A percentile compares a stretch with the other conserved stretches of the same genome.
Evolutionary conservation across 2,888 invertebrate genomes (phyloP).

Genomic region (Epinotia ramella): DNA sequence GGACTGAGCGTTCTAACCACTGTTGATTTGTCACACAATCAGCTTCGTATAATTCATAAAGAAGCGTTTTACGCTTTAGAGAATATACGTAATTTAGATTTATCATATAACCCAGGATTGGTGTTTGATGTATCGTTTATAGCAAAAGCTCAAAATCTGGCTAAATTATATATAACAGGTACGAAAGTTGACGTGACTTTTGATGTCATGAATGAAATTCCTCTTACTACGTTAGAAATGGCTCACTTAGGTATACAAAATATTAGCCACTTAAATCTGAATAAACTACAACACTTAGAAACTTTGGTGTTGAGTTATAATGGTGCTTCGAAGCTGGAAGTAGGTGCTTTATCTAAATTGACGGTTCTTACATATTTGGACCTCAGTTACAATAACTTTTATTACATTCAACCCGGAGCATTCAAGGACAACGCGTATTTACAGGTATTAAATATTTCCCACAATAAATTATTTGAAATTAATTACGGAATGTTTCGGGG

Average conservation of each 20-base stretch:
- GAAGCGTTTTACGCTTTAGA: slow-evolving; percentile 55
- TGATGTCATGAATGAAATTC: slow-evolving; percentile 46
- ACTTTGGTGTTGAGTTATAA: slow-evolving; percentile 61
- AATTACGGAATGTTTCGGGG: slow-evolving; percentile 68
- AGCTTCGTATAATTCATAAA: slow-evolving; percentile 36
- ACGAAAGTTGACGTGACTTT: slow-evolving; percentile 55
- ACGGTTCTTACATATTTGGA: slow-evolving; percentile 58
- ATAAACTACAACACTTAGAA: slow-evolving; percentile 53
- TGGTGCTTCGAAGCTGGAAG: slow-evolving; percentile 55
- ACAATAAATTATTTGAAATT: slow-evolving; percentile 60
- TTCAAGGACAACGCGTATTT: slow-evolving; percentile 64
- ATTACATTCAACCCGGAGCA: slow-evolving; percentile 64
- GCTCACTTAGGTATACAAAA: slow-evolving; percentile 57
- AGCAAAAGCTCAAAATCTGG: slow-evolving; percentile 51
- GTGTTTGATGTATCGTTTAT: slow-evolving; percentile 54
- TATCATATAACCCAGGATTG: slow-evolving; percentile 64
- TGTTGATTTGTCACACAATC: slow-evolving; percentile 55
- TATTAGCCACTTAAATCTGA: slow-evolving; percentile 56
- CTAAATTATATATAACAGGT: slow-evolving; percentile 60
- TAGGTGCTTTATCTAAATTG: slow-evolving; percentile 58
- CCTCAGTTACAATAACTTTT: slow-evolving; percentile 66
- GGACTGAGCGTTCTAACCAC: slow-evolving; percentile 54
- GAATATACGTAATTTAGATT: slow-evolving; percentile 60
- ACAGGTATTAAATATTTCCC: slow-evolving; percentile 64
- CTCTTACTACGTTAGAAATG: slow-evolving; percentile 56